These are phyloP conservation scores for Saxidomus purpurata DNA, from an alignment of 1,140 invertebrate genomes.

Conservation along the genomic window DNA sequence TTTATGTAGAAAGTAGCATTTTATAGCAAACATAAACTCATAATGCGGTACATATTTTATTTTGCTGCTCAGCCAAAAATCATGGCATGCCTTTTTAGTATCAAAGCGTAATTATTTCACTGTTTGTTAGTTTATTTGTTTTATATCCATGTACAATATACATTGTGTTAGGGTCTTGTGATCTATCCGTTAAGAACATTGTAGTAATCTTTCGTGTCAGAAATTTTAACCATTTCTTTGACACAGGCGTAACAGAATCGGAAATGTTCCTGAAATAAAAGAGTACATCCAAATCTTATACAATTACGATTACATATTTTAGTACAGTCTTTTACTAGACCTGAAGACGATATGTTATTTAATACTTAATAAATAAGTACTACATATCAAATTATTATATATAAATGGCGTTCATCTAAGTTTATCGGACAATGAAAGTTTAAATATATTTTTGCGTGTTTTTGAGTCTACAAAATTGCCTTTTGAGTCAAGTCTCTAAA, in stretches of 20 bases:
- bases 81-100: no score
- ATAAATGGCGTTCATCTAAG: no score
- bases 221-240: background rate
- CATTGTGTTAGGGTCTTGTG: no score
- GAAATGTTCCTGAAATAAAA: background rate
- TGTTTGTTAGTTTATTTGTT: no score
- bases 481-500: background rate
- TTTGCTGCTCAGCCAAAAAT: no score
- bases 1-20: no score
- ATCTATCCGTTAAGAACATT: background rate
- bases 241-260: background rate
- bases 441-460: background rate
- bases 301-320: background rate
- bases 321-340: background rate
- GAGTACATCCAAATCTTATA: background rate
- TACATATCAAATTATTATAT: no score
- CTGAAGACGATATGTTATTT: background rate
- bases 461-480: background rate
- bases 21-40: no score
- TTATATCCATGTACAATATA: no score
- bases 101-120: no score
- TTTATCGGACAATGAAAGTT: no score
- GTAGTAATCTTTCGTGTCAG: background rate
- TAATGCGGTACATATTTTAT: no score
- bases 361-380: background rate